Evolutionary conservation across 2,797 vertebrate genomes (phyloP).

Genomic region (Hyperoplus immaculatus): DNA sequence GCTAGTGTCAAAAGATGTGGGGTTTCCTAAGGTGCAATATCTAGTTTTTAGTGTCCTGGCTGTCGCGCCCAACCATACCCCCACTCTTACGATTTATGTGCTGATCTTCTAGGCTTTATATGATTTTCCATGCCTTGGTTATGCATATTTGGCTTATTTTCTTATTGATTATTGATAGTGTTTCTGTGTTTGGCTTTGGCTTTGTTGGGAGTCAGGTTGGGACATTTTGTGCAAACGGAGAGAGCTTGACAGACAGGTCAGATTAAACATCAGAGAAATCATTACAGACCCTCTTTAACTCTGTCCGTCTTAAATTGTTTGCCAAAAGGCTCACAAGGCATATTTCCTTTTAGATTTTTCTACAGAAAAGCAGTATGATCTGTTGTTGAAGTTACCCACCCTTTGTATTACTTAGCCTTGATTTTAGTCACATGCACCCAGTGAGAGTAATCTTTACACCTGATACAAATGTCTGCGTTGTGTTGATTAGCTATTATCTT

Average conservation of each 20-base stretch:
- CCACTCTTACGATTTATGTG: conserved; percentile 19
- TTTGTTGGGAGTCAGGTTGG: conserved; percentile 9
- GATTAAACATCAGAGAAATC: conserved; percentile 16
- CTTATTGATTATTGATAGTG: conserved; percentile 56
- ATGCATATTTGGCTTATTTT: conserved; percentile 37
- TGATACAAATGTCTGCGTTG: conserved; percentile 19
- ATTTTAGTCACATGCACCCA: conserved; percentile 12
- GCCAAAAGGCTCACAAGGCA: conserved; percentile 39
- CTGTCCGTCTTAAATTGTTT: conserved; percentile 26
- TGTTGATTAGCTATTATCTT: conserved; percentile 31
- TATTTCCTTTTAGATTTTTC: conserved; percentile 8
- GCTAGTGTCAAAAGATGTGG: conserved; percentile 26
- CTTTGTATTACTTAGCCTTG: conserved; percentile 14
- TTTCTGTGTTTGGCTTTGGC: conserved; percentile 45
- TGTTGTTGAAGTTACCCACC: neutral
- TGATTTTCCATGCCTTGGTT: conserved; percentile 43
- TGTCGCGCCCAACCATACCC: conserved; percentile 17
- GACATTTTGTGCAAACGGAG: conserved; percentile 27
- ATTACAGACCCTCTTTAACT: neutral
- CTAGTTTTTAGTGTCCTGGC: conserved; percentile 19
- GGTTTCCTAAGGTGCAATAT: conserved; percentile 35
- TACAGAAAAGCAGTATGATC: neutral
- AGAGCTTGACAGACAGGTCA: neutral
- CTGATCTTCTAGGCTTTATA: conserved; percentile 28
- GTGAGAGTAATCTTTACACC: conserved; percentile 6